Evolutionary conservation across 2,888 invertebrate species (phyloP).

Genomic region (Rambutsinella grinnellia): DNA sequence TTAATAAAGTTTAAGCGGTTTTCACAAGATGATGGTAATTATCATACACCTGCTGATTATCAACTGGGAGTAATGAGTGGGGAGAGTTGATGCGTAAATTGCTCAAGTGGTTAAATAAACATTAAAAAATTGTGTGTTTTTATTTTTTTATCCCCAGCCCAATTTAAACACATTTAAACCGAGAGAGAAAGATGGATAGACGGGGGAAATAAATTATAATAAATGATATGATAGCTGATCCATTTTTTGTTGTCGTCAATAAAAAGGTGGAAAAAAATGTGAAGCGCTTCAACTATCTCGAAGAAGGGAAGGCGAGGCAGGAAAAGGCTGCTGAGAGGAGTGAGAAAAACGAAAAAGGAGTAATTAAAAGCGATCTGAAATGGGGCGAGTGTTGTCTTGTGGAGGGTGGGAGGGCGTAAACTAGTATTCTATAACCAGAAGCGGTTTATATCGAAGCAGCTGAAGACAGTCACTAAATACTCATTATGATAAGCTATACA

Average conservation of each 20-base stretch:
- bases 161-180: no score
- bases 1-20: no score
- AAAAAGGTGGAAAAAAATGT: no score
- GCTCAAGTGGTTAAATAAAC: constrained; percentile 19
- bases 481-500: not conserved
- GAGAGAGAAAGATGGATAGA: constrained; percentile 2
- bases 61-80: not conserved
- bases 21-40: constrained; percentile 32
- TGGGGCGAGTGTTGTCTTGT: not conserved
- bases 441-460: constrained; percentile 8
- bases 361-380: constrained; percentile 53
- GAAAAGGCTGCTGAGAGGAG: constrained; percentile 40
- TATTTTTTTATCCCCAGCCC: not conserved
- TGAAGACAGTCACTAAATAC: constrained; percentile 30
- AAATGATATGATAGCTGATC: no score
- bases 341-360: constrained; percentile 19
- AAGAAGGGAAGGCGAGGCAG: constrained; percentile 15
- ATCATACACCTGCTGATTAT: constrained; percentile 34
- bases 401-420: constrained; percentile 18
- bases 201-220: no score
- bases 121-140: not conserved
- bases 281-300: no score
- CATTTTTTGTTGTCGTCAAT: no score
- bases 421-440: constrained; percentile 8
- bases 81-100: constrained; percentile 24